Conservation (phyloP, 2,797 vertebrate genomes). For the Helarctos malayanus region DNA sequence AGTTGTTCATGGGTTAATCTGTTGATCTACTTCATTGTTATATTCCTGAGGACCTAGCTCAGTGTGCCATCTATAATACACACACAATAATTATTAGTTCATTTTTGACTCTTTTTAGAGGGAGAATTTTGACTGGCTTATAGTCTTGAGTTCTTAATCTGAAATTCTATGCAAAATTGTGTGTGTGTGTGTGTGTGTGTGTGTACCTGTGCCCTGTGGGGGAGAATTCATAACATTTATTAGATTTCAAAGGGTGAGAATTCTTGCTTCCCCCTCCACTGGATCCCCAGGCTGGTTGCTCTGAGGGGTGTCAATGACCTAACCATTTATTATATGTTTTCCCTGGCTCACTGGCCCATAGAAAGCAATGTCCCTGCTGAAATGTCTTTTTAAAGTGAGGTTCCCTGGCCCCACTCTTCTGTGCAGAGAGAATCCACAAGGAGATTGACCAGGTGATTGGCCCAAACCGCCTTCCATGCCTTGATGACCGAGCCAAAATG, state of each 20-base stretch:
- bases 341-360: not conserved
- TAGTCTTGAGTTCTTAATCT: not conserved
- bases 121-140: not conserved
- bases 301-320: not conserved
- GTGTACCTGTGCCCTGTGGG: accelerated
- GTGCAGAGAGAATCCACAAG: slow-evolving; percentile 72
- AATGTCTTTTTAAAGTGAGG: not conserved
- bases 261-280: not conserved
- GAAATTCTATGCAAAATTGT: not conserved
- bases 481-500: slow-evolving; percentile 65
- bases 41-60: not conserved
- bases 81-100: not conserved
- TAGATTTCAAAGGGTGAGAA: not conserved
- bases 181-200: not conserved
- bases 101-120: not conserved
- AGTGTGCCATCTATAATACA: not conserved
- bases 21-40: not conserved
- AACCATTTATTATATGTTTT: not conserved
- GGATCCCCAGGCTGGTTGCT: not conserved
- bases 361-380: not conserved
- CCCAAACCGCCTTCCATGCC: not conserved
- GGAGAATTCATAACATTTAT: not conserved
- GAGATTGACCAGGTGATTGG: slow-evolving; percentile 74
- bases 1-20: not conserved
- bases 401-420: not conserved